Base-by-base conservation (phyloP, 2,888 invertebrate genomes). In the Limenitis camilla region DNA sequence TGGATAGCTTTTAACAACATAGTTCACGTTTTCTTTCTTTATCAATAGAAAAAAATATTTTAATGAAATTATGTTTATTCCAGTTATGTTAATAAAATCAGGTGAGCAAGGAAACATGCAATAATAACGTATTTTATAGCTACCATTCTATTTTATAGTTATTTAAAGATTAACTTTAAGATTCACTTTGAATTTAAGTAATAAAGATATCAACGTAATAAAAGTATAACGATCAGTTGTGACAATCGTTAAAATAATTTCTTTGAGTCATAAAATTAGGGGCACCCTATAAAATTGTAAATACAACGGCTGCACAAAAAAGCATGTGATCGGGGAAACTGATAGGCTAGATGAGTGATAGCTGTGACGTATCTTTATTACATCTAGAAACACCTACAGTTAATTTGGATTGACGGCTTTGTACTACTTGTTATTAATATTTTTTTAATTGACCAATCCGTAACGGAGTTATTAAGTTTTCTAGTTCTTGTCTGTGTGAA, bases 341-440 rank as follows among this genome's bases (percentile, higher is more conserved):
- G 63, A 61, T 62, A 59, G 51, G 48, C 49, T 41, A 36, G 50
- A 52, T 59, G 58, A 61, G 52, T 54, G 61, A 61, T 62, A 52
- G 42, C 49, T 32, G 44, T 38, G 40, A 41, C 33, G 35, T 65
- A 62, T 64, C 61, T 61, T 58, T 60, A 62, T 63, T 56, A 53
- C 49, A 47, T 55, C 57, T 36, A 39, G 54, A 55, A 60, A 57
- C 56, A 62, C 57, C 56, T 64, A 52, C 49, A 8, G 11, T 50
- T 59, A 59, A 58, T 61, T 56, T 53, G 48, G 55, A 56, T 55
- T 52, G 51, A 53, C 50, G 49, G 32, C 52, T 30, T n/a, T 33
- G 29, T 33, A 43, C 49, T 48, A 40, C 43, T 40, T 42, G 19
- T 19, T 40, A 35, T 53, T 53, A 39, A 43, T 52, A 43, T 39